These are phyloP conservation scores for Chrysomela aeneicollis DNA, from an alignment of 2,888 invertebrate genomes.

Conservation along the genomic window DNA sequence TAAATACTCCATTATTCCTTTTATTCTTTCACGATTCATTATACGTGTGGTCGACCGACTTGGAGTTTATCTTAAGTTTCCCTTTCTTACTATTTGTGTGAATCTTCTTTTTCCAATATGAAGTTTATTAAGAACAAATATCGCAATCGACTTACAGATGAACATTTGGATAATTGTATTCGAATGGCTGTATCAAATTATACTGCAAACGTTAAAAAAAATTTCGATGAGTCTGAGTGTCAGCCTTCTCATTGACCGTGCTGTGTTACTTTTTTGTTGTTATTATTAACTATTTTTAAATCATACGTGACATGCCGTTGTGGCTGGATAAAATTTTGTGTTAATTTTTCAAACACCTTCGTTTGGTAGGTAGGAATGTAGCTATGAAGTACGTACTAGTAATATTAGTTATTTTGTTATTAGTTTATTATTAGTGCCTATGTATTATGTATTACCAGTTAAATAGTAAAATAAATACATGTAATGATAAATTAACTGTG, in stretches of 20 bases:
- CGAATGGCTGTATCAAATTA: slow-evolving; percentile 20
- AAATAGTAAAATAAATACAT: too few species aligned
- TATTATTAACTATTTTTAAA: slow-evolving; percentile 7
- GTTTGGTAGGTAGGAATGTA: slow-evolving; percentile 16
- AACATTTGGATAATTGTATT: slow-evolving; percentile 20
- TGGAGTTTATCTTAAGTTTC: too few species aligned
- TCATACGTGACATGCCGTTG: slow-evolving; percentile 6
- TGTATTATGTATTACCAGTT: too few species aligned
- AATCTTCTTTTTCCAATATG: slow-evolving; percentile 19
- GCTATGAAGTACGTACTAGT: background rate
- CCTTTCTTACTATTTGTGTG: slow-evolving; percentile 15
- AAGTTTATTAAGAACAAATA: slow-evolving; percentile 9
- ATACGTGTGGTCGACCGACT: too few species aligned
- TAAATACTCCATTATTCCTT: too few species aligned
- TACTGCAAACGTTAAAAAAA: slow-evolving; percentile 20
- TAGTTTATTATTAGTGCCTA: too few species aligned
- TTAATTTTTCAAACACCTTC: too few species aligned
- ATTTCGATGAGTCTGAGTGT: slow-evolving; percentile 18
- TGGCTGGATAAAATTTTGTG: slow-evolving; percentile 8
- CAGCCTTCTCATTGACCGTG: slow-evolving; percentile 15
- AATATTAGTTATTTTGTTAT: too few species aligned
- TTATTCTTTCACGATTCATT: too few species aligned
- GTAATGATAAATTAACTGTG: too few species aligned
- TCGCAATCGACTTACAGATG: too few species aligned
- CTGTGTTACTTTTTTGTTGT: slow-evolving; percentile 7